Base-by-base conservation (phyloP, 1,140 invertebrate genomes). In the Monomorium pharaonis region DNA sequence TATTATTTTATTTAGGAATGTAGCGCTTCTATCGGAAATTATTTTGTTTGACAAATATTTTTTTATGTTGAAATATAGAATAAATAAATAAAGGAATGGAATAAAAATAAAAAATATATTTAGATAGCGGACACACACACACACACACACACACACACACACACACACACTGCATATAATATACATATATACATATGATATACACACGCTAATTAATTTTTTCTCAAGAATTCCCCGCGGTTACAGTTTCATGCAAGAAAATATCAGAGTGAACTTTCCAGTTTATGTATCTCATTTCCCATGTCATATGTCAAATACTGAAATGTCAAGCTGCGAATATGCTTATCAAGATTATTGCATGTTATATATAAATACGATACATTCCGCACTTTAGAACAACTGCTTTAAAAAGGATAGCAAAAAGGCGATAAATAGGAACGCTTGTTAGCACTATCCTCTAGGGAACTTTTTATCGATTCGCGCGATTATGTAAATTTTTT, bases 281-380 rank as follows among this genome's bases (percentile, higher is more conserved):
- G 2, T 1, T 49, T 56, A 58, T 72, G 7, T 58, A 54, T 16
- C 60, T 74, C 33, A 56, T 44, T 60, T 81, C 2, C 9, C 12
- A 27, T 81, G 14, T 2, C 0, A 30, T 70, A 30, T 14, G 0
- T 16, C 24, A 67, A 33, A 16, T 16, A 27, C 0, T 18, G 2
- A 83, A 83, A 83, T 72, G 78, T 83, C 37, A 74, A 74, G 4
- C 1, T 12, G 21, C 33, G 27, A 2, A 18, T n/a, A 14, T 47
- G 24, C n/a, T n/a, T n/a, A n/a, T 83, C 14, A 33, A 44, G 9
- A 54, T 7, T 27, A 18, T 27, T 18, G 5, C 30, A 14, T 70
- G 21, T 21, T 2, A 63, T 56, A 21, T 58, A 3, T 37, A 10
- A 58, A 12, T 30, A 18, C 30, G 24, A 56, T 56, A 58, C 47